Evolutionary conservation across 2,888 invertebrate genomes (phyloP).

Genomic region (Tyria jacobaeae): DNA sequence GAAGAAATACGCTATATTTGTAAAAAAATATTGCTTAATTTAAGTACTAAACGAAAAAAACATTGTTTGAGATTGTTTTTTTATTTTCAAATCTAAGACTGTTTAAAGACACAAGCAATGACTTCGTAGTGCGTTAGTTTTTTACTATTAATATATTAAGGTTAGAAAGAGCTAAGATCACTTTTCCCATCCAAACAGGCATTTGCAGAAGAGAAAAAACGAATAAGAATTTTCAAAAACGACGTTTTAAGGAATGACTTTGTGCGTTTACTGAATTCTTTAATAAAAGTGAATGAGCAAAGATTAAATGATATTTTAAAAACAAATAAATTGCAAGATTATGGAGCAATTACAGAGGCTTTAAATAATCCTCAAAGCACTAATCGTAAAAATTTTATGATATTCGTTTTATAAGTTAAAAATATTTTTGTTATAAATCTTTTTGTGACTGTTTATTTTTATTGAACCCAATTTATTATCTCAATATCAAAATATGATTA

Average conservation of each 20-base stretch:
- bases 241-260: constrained; percentile 32
- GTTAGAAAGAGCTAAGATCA: constrained; percentile 1
- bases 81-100: too few species aligned
- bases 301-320: constrained; percentile 26
- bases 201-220: constrained; percentile 12
- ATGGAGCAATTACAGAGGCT: neutral
- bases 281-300: constrained; percentile 41
- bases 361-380: neutral
- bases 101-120: neutral
- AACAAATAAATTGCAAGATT: constrained; percentile 26
- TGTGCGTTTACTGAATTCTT: constrained; percentile 33
- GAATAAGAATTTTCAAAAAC: constrained; percentile 19
- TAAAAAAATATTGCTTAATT: too few species aligned
- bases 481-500: neutral
- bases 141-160: neutral
- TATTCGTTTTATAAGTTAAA: constrained; percentile 2
- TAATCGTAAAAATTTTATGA: constrained; percentile 3
- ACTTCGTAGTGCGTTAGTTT: neutral
- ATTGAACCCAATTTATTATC: neutral
- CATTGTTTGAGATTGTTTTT: too few species aligned
- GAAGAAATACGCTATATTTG: neutral
- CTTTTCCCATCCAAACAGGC: constrained; percentile 24
- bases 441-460: neutral
- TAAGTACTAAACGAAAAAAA: too few species aligned
- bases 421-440: constrained; percentile 5